Evolutionary conservation across 2,888 invertebrate species (phyloP), one percentile per base, ranked within the genome.

Genomic region (Taenaris catops): DNA sequence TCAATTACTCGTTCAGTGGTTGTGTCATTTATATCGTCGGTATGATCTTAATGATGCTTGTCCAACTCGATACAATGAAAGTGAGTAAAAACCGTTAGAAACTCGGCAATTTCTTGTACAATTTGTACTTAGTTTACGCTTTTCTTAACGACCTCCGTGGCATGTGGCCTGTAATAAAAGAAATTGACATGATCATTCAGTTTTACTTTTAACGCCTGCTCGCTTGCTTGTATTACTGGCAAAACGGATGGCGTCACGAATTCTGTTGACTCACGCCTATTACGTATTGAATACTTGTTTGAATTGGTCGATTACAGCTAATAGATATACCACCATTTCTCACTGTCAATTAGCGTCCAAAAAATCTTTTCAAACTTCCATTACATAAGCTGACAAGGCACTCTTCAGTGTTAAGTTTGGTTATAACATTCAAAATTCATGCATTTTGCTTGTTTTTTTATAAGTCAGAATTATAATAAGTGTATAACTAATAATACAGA

Each of bases 111-210:
- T 61, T 51, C 51, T 53, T 41, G 33, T 41, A 48, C 44, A 41
- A 42, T 49, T 51, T 42, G 41, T 44, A 29, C 23, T 24, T 7
- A 27, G 29, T 43, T 43, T 38, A 38, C 48, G 41, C 46, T 53
- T 49, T 51, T 48, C 49, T 44, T 54, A 53, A 55, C 47, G 53
- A 55, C 44, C 44, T 46, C 38, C 32, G 28, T 43, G 18, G 25
- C 17, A 29, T 51, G 54, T 53, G 23, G 37, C 34, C 69, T 69
- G 67, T 50, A 67, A 61, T 57, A 57, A 63, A 55, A 62, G 40
- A 62, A 51, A 46, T 44, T 53, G 39, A 52, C 39, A 41, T 55
- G 48, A 59, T n/a, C n/a, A 55, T 47, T 41, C 21, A 46, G 33
- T 49, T 53, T 56, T 47, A 54, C 57, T 62, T 62, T 49, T 48